Evolutionary conservation across 2,888 invertebrate species (phyloP).

Genomic region (Agapostemon virescens): DNA sequence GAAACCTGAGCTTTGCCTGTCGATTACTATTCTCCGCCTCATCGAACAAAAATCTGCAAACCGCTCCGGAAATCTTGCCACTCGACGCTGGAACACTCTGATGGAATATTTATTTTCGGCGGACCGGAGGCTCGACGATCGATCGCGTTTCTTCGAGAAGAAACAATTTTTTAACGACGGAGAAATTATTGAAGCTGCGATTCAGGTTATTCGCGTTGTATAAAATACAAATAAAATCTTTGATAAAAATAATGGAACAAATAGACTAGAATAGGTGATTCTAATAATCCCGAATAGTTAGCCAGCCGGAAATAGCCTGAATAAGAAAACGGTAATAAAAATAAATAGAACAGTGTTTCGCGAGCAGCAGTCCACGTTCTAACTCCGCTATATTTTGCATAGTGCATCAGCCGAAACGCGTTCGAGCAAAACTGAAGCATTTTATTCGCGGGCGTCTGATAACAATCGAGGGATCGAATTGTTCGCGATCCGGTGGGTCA

Average conservation of each 20-base stretch:
- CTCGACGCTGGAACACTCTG: not conserved
- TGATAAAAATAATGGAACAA: too few species aligned
- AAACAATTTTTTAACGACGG: not conserved
- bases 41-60: not conserved
- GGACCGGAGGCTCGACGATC: not conserved
- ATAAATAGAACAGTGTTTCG: too few species aligned
- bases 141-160: not conserved
- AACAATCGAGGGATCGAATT: conserved; percentile 5
- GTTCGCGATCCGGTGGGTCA: not conserved
- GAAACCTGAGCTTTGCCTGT: not conserved
- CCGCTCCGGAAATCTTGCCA: not conserved
- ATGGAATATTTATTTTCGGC: conserved; percentile 2
- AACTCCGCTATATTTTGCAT: not conserved
- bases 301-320: not conserved
- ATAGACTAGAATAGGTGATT: too few species aligned
- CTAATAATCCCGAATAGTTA: not conserved
- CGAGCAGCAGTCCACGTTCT: not conserved
- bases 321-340: too few species aligned
- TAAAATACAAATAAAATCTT: too few species aligned
- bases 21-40: conserved; percentile 7
- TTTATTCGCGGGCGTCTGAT: not conserved
- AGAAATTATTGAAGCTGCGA: too few species aligned
- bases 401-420: not conserved
- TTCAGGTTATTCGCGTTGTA: too few species aligned
- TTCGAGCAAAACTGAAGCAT: not conserved